Evolutionary conservation across 2,888 invertebrate species (phyloP).

Genomic region (Argyresthia albistria): DNA sequence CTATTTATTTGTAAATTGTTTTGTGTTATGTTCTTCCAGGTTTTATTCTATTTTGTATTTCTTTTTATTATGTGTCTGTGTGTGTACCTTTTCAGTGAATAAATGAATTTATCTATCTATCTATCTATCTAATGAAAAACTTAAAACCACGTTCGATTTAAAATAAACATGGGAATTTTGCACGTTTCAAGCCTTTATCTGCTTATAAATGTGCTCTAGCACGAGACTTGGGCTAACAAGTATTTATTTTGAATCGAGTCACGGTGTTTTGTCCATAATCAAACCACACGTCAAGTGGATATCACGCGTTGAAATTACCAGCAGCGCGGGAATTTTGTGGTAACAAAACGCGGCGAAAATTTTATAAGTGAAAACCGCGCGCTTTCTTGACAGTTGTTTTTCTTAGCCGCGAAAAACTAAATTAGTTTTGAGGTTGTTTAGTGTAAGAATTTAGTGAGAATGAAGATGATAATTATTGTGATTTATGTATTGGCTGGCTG

Average conservation of each 20-base stretch:
- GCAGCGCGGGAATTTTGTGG: constrained; percentile 15
- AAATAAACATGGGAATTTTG: too few relatives aligned
- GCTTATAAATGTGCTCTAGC: too few relatives aligned
- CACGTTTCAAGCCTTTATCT: too few relatives aligned
- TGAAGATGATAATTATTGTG: constrained; percentile 6
- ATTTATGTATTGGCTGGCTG: constrained; percentile 10
- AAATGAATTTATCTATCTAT: too few relatives aligned
- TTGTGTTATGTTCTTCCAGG: too few relatives aligned
- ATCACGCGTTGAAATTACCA: constrained; percentile 19
- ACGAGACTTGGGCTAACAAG: too few relatives aligned
- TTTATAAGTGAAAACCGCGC: background rate
- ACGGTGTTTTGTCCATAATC: constrained; percentile 15
- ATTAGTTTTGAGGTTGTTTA: background rate
- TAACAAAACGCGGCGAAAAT: background rate
- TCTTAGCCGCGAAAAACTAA: background rate
- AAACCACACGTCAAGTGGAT: constrained; percentile 23
- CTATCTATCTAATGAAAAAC: too few relatives aligned
- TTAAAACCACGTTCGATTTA: too few relatives aligned
- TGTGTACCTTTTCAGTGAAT: too few relatives aligned
- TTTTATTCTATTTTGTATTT: too few relatives aligned
- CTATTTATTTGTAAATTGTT: too few relatives aligned
- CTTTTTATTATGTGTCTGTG: too few relatives aligned
- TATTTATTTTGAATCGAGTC: background rate
- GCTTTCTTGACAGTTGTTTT: background rate
- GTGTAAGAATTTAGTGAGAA: background rate